phyloP scores from a whole-genome alignment of 2,888 invertebrate genomes.

The Drosophila prostipennis region DNA sequence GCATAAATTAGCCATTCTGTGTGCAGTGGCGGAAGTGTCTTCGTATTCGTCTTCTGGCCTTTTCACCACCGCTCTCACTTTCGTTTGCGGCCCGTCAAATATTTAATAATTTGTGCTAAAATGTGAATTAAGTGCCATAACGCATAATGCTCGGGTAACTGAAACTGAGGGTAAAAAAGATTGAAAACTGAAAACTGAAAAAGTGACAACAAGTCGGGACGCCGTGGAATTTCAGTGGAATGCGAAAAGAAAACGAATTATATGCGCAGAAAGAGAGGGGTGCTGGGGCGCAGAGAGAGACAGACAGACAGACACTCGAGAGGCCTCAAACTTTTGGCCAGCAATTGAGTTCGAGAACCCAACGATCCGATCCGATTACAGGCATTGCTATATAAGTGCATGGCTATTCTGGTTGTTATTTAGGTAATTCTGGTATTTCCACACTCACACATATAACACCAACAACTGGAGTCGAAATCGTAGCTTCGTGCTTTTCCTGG shows the following conservation, averaged over 20 bases:
- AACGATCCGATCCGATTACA: slow-evolving; percentile 38
- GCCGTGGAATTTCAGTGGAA: slow-evolving; percentile 71
- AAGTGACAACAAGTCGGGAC: slow-evolving; percentile 27
- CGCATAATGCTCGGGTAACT: slow-evolving; percentile 25
- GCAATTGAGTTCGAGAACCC: slow-evolving; percentile 49
- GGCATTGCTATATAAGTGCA: slow-evolving; percentile 30
- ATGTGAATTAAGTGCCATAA: slow-evolving; percentile 67
- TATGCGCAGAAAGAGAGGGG: slow-evolving; percentile 18
- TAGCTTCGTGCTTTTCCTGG: too few relatives aligned
- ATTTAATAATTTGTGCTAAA: slow-evolving; percentile 78
- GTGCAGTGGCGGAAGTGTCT: slow-evolving; percentile 44
- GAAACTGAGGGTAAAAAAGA: slow-evolving; percentile 3
- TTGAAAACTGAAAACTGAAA: slow-evolving; percentile 12
- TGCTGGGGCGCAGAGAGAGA: slow-evolving; percentile 16
- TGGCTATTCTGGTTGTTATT: slow-evolving; percentile 48
- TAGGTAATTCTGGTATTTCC: slow-evolving; percentile 63
- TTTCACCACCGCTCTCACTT: slow-evolving; percentile 67
- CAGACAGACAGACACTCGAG: slow-evolving; percentile 2
- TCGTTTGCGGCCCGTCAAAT: slow-evolving; percentile 67
- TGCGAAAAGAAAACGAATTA: slow-evolving; percentile 74
- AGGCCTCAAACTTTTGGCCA: slow-evolving; percentile 22
- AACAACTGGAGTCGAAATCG: slow-evolving; percentile 2
- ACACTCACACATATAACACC: slow-evolving; percentile 20
- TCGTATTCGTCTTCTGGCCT: neutral
- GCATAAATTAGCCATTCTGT: slow-evolving; percentile 74